These are phyloP conservation scores for Acanthosepion lycidas DNA, from an alignment of 2,888 invertebrate genomes.

Conservation along the genomic window DNA sequence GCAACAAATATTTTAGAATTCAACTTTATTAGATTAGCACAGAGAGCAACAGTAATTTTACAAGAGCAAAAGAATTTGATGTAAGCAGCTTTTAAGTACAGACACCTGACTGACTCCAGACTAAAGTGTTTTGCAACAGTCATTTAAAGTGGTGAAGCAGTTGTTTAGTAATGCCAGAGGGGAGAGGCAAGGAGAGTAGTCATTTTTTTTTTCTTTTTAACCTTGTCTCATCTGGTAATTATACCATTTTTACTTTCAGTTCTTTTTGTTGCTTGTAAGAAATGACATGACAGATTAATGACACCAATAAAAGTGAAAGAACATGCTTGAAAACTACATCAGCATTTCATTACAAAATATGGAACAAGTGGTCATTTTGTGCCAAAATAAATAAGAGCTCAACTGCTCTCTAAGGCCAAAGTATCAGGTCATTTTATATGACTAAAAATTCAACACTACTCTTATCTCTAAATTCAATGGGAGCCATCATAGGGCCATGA, in stretches of 20 bases:
- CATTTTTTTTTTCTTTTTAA: background rate
- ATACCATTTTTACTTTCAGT: background rate
- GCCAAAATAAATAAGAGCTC: no score
- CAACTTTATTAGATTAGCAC: no score
- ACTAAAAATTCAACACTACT: no score
- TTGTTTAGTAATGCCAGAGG: background rate
- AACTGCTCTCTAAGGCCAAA: no score
- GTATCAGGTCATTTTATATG: no score
- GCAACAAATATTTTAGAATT: no score
- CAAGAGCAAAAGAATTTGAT: background rate
- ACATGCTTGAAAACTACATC: background rate
- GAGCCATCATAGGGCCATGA: no score
- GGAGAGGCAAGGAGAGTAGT: background rate
- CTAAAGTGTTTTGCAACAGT: background rate
- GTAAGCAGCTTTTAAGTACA: constrained; percentile 9
- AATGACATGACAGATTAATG: background rate
- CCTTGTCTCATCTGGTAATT: constrained; percentile 17
- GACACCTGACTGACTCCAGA: constrained; percentile 4
- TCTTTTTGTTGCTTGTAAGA: background rate
- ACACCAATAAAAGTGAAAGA: background rate
- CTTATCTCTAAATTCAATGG: no score
- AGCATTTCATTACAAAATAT: no score
- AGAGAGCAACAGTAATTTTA: no score
- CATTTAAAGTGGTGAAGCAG: background rate
- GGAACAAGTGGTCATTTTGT: no score